Evolutionary conservation across 1,140 invertebrate genomes (phyloP).

Genomic region (Andricus grossulariae): DNA sequence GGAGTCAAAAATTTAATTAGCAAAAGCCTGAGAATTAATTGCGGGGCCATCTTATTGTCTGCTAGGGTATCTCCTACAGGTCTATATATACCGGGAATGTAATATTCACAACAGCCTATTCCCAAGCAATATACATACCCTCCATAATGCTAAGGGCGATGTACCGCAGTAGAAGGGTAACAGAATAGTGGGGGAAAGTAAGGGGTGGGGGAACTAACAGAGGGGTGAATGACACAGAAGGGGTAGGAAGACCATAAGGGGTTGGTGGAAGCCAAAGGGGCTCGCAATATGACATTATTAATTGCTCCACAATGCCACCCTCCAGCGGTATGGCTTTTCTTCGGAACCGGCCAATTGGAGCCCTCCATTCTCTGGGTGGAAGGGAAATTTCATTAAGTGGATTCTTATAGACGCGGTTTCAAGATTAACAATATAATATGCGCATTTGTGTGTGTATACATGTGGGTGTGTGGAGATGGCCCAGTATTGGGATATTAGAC

Average conservation of each 20-base stretch:
- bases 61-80: conserved; percentile 49
- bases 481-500: conserved; percentile 62
- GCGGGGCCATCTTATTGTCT: conserved; percentile 70
- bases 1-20: conserved; percentile 74
- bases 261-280: conserved; percentile 42
- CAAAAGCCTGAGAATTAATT: conserved; percentile 72
- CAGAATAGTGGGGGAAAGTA: conserved; percentile 46
- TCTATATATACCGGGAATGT: conserved; percentile 70
- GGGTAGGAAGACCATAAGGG: conserved; percentile 38
- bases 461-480: conserved; percentile 41
- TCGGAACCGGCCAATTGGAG: conserved; percentile 58
- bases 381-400: conserved; percentile 72
- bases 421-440: conserved; percentile 71
- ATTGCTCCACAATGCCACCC: conserved; percentile 67
- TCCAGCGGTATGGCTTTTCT: conserved; percentile 53
- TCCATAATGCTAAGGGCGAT: conserved; percentile 52
- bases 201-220: conserved; percentile 44
- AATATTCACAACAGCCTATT: conserved; percentile 74
- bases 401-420: conserved; percentile 71
- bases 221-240: conserved; percentile 34
- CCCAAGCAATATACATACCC: conserved; percentile 46
- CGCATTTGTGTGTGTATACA: conserved; percentile 30
- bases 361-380: conserved; percentile 50
- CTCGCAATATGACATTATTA: conserved; percentile 72
- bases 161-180: conserved; percentile 43